phyloP scores from a whole-genome alignment of 1,140 invertebrate genomes.

The Bombyx mandarina region DNA sequence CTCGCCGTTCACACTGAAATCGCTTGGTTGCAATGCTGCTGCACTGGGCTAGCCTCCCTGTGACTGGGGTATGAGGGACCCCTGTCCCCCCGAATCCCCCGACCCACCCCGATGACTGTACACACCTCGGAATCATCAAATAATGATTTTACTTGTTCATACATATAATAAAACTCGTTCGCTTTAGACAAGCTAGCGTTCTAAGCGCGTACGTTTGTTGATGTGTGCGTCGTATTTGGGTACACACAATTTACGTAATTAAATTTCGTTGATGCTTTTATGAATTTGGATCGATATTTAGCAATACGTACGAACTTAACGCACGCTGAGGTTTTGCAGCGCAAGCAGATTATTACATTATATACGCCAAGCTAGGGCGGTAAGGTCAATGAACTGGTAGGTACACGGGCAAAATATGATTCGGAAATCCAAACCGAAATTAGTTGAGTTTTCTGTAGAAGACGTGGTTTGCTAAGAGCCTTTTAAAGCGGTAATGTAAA shows the following conservation, averaged over 20 bases:
- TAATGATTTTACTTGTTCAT: conserved; percentile 68
- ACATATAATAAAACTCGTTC: conserved; percentile 45
- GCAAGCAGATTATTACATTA: no score
- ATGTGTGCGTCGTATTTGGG: conserved; percentile 33
- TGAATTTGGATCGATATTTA: conserved; percentile 39
- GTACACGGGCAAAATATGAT: no score
- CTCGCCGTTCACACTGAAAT: conserved; percentile 64
- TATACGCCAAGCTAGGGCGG: no score
- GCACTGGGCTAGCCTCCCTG: conserved; percentile 34
- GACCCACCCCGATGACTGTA: conserved; percentile 54
- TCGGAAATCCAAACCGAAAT: no score
- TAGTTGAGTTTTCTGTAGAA: no score
- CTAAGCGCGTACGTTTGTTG: conserved; percentile 28
- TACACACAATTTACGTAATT: conserved; percentile 57
- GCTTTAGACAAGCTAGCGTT: conserved; percentile 18
- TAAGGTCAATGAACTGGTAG: no score
- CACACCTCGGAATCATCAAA: conserved; percentile 65
- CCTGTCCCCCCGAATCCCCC: conserved; percentile 29
- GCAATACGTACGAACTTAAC: neutral
- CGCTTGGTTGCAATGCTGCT: conserved; percentile 51
- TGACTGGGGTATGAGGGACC: conserved; percentile 38
- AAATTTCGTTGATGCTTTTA: conserved; percentile 42
- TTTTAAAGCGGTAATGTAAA: no score
- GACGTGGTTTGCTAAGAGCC: no score
- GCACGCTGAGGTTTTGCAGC: no score